Percentiles rank a stretch among this genome's conserved stretches.
These are phyloP conservation scores for Benthosema pterotum DNA, from an alignment of 2,797 vertebrate species.

Conservation along the genomic window DNA sequence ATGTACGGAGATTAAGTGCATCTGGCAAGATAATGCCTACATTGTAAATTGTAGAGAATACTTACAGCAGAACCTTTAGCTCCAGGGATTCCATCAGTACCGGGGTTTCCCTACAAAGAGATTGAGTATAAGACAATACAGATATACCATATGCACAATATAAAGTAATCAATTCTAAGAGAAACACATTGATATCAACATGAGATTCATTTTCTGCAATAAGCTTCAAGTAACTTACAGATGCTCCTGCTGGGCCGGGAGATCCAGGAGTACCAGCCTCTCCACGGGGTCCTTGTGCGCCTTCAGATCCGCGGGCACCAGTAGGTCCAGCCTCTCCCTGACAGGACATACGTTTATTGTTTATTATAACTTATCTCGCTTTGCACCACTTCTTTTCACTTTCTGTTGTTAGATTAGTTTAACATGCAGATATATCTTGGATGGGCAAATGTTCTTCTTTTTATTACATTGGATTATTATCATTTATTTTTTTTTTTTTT, in stretches of 20 bases:
- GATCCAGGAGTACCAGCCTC: slow-evolving; percentile 94
- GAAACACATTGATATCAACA: too few relatives aligned
- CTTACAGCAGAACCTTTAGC: slow-evolving; percentile 96
- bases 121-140: background rate
- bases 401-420: too few relatives aligned
- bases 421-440: too few relatives aligned
- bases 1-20: too few relatives aligned
- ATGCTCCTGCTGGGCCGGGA: slow-evolving; percentile 91
- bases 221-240: slow-evolving; percentile 76
- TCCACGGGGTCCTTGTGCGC: slow-evolving; percentile 91
- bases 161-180: too few relatives aligned
- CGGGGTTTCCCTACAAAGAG: slow-evolving; percentile 89
- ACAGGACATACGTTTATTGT: slow-evolving; percentile 12
- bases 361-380: background rate
- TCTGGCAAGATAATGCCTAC: slow-evolving; percentile 7
- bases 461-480: too few relatives aligned
- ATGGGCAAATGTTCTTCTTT: too few relatives aligned
- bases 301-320: slow-evolving; percentile 91
- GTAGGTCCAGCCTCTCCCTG: slow-evolving; percentile 97
- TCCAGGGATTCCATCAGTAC: slow-evolving; percentile 94
- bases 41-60: slow-evolving; percentile 36
- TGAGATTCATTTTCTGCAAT: too few relatives aligned
- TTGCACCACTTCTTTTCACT: too few relatives aligned
- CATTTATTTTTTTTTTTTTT: too few relatives aligned
- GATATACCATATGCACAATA: background rate